Conservation (phyloP, 2,113 vertebrate species). For the Apodemus sylvaticus region DNA sequence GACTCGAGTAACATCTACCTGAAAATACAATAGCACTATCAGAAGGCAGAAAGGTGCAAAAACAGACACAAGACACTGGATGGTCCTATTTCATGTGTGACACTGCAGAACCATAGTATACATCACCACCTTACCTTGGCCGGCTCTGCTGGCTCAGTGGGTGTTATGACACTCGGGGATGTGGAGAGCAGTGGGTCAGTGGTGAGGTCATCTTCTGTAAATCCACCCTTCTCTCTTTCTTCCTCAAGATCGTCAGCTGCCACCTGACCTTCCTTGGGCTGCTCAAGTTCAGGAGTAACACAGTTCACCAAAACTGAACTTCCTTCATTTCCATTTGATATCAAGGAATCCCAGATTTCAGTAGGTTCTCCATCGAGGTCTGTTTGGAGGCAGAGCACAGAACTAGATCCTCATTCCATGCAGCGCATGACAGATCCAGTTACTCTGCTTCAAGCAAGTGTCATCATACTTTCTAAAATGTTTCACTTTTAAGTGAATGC, state of each 20-base stretch:
- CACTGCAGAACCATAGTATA: neutral
- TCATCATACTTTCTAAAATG: neutral
- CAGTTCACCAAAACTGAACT: slow-evolving; percentile 72
- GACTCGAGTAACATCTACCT: neutral
- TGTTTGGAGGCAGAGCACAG: slow-evolving; percentile 69
- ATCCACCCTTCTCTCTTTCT: neutral
- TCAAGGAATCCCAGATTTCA: slow-evolving; percentile 58
- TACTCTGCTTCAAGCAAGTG: neutral
- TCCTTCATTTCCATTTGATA: slow-evolving; percentile 57
- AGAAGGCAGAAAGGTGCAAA: neutral
- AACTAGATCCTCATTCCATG: slow-evolving; percentile 25
- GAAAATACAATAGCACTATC: neutral
- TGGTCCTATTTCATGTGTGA: neutral
- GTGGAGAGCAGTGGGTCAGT: neutral
- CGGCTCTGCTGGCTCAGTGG: neutral
- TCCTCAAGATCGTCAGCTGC: slow-evolving; percentile 42
- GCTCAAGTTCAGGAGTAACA: slow-evolving; percentile 64
- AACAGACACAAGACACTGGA: neutral
- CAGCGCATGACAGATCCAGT: neutral
- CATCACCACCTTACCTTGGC: slow-evolving; percentile 72
- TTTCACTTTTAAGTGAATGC: neutral
- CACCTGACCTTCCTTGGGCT: slow-evolving; percentile 57
- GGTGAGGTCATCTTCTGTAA: slow-evolving; percentile 26
- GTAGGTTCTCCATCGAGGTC: slow-evolving; percentile 68
- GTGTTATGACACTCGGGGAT: slow-evolving; percentile 10